phyloP scores from a whole-genome alignment of 2,113 vertebrate species.

The Craseonycteris thonglongyai region DNA sequence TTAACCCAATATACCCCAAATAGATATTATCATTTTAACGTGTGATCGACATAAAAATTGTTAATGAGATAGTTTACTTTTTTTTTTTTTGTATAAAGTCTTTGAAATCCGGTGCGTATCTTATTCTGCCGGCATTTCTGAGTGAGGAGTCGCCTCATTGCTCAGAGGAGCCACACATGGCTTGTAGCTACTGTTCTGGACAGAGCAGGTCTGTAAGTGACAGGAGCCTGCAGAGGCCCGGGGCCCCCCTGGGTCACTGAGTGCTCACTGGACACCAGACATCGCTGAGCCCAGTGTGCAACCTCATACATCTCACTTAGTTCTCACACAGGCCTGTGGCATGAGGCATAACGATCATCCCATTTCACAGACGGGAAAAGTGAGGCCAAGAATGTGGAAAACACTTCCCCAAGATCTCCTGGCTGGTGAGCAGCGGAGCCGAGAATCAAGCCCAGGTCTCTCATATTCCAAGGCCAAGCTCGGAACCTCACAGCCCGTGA shows the following conservation, averaged over 20 bases:
- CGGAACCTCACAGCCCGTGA: no score
- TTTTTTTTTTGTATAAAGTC: neutral
- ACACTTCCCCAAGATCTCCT: no score
- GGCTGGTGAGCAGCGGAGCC: neutral
- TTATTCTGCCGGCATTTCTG: rapidly evolving
- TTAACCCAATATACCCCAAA: neutral
- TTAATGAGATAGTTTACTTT: neutral
- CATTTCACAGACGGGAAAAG: neutral
- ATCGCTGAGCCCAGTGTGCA: neutral
- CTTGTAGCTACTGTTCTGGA: neutral
- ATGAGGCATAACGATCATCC: neutral
- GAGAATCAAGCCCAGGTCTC: neutral
- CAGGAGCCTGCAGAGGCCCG: neutral
- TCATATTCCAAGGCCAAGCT: rapidly evolving
- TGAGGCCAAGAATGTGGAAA: neutral
- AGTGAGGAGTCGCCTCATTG: rapidly evolving
- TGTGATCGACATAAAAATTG: neutral
- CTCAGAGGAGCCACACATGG: rapidly evolving
- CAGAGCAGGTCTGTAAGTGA: neutral
- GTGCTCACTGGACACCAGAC: rapidly evolving
- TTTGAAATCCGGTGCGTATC: neutral
- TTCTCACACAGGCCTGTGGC: neutral
- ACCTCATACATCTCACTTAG: rapidly evolving
- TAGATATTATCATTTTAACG: neutral
- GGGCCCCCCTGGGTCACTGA: rapidly evolving